These are phyloP conservation scores for Rambutsinella grinnellia DNA, from an alignment of 2,888 invertebrate genomes.

Conservation along the genomic window DNA sequence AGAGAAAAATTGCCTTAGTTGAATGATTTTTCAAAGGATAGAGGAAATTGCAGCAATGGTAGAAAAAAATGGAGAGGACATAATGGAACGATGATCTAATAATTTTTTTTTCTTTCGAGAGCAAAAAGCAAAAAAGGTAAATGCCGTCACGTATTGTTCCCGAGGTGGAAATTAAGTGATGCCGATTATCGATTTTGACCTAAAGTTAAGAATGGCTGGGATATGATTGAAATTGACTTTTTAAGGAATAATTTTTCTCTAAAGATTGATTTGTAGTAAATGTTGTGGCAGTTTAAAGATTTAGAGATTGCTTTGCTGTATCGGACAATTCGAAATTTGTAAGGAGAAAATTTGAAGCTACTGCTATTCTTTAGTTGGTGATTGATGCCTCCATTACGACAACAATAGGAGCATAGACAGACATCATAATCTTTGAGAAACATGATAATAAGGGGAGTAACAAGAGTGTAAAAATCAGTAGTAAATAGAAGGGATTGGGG, in stretches of 20 bases:
- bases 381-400: slow-evolving; percentile 58
- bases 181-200: slow-evolving; percentile 31
- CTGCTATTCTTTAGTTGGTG: no score
- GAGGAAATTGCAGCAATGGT: slow-evolving; percentile 34
- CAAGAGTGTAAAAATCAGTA: no score
- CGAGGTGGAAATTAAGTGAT: slow-evolving; percentile 38
- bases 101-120: slow-evolving; percentile 42
- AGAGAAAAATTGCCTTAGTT: slow-evolving; percentile 35
- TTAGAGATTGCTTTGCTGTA: slow-evolving; percentile 39
- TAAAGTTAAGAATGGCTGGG: slow-evolving; percentile 3
- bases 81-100: slow-evolving; percentile 53
- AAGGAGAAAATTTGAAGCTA: neutral
- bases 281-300: slow-evolving; percentile 59
- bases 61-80: slow-evolving; percentile 32
- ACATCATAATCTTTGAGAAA: no score
- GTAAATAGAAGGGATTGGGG: neutral
- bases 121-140: slow-evolving; percentile 21
- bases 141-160: slow-evolving; percentile 55
- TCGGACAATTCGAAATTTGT: neutral
- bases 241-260: slow-evolving; percentile 3
- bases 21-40: slow-evolving; percentile 5
- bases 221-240: slow-evolving; percentile 38
- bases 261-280: no score
- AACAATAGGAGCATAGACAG: slow-evolving; percentile 43
- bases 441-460: no score